These are phyloP conservation scores for Neoniphon sammara DNA, from an alignment of 2,797 vertebrate species.

Conservation along the genomic window DNA sequence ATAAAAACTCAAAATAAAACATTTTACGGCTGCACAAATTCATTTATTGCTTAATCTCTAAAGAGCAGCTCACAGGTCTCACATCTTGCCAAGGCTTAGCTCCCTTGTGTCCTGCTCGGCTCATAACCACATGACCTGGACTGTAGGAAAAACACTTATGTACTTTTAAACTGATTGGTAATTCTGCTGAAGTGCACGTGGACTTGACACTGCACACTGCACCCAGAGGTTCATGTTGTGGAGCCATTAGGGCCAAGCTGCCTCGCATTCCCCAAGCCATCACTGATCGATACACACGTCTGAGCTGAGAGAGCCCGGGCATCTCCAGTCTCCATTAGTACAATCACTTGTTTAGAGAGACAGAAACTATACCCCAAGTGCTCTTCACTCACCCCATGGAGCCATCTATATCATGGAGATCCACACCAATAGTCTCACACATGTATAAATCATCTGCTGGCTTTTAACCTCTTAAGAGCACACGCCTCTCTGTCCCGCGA, in stretches of 20 bases:
- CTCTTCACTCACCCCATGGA: slow-evolving; percentile 12
- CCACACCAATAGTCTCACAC: slow-evolving; percentile 26
- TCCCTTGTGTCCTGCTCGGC: no score
- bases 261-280: slow-evolving; percentile 39
- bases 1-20: no score
- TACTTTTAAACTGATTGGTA: not conserved
- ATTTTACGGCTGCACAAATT: no score
- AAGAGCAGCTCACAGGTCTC: no score
- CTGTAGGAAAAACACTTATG: no score
- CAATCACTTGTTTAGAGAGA: slow-evolving; percentile 28
- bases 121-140: no score
- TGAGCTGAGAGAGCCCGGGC: slow-evolving; percentile 7
- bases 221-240: slow-evolving; percentile 11
- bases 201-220: slow-evolving; percentile 27
- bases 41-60: no score
- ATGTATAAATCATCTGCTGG: slow-evolving; percentile 69
- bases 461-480: slow-evolving; percentile 68
- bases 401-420: slow-evolving; percentile 35
- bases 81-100: no score
- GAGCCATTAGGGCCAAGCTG: slow-evolving; percentile 34
- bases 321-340: slow-evolving; percentile 54
- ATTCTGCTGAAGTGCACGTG: slow-evolving; percentile 19
- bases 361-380: slow-evolving; percentile 32
- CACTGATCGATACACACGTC: slow-evolving; percentile 51
- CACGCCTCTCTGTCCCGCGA: slow-evolving; percentile 59